A percentile compares a stretch with the other conserved stretches of the same genome.
Evolutionary conservation across 2,888 invertebrate species (phyloP).

Genomic region (Xiphydria camelus): DNA sequence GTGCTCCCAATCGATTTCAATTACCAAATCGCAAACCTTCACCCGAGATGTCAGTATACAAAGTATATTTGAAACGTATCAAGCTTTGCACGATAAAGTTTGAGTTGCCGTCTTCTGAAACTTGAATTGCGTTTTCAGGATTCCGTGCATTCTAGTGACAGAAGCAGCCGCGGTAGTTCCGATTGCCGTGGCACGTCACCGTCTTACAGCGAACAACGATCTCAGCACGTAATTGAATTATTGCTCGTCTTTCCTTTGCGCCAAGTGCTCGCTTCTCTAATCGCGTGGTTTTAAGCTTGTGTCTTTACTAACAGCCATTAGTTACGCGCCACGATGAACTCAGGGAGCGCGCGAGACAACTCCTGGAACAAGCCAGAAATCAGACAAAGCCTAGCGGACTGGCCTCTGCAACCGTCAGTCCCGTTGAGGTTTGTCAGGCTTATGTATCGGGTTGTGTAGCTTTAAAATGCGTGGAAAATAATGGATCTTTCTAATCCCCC

Average conservation of each 20-base stretch:
- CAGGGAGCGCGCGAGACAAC: constrained; percentile 79
- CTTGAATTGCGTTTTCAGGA: constrained; percentile 32
- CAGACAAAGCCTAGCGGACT: constrained; percentile 56
- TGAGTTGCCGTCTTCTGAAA: no score
- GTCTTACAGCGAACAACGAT: constrained; percentile 45
- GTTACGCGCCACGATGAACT: constrained; percentile 82
- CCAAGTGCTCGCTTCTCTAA: no score
- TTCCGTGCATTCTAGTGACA: constrained; percentile 39
- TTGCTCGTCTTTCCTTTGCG: background rate
- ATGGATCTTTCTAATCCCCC: constrained; percentile 2
- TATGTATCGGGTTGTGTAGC: no score
- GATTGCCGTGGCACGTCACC: constrained; percentile 50
- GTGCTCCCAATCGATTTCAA: constrained; percentile 49
- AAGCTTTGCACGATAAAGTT: no score
- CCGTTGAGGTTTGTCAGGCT: constrained; percentile 63
- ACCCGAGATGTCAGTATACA: constrained; percentile 54
- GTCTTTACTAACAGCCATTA: constrained; percentile 66
- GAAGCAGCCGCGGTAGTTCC: constrained; percentile 47
- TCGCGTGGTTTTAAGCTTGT: background rate
- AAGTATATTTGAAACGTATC: no score
- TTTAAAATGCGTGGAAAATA: constrained; percentile 27
- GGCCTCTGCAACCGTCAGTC: constrained; percentile 61
- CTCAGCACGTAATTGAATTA: constrained; percentile 49
- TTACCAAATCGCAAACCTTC: constrained; percentile 48
- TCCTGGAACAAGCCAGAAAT: constrained; percentile 76